Evolutionary conservation across 2,113 vertebrate genomes (phyloP), one percentile per base, ranked within the genome.

Genomic region (Cyprichromis sp.): DNA sequence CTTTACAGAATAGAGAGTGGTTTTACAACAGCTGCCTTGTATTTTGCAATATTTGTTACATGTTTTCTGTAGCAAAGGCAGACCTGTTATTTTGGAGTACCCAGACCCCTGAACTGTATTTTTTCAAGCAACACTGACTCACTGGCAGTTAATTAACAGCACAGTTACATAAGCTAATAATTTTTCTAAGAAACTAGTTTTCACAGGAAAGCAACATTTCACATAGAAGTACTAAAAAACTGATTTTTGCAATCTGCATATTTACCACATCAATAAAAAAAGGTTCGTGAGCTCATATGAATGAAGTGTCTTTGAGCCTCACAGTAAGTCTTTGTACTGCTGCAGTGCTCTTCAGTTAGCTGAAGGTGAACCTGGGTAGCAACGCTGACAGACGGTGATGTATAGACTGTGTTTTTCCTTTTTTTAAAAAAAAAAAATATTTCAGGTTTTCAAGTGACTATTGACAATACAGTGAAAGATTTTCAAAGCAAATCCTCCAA

Each of bases 401-500:
- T 78, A 31, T 8, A n/a, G 42, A 50, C 66, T 82, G 57, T 52
- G 9, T 29, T 76, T 76, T 29, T 29, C 40, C 21, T 71, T 21
- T 16, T 26, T 29, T 2, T 19, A 24, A 0, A 0, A 7, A 63
- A 7, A 63, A 29, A 34, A 11, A 2, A 29, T 0, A 34, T 5
- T 73, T 76, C 71, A 76, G 42, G 24, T 19, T 47, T 76, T 76
- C 40, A 47, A 76, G 14, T 76, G 21, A 47, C 4, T 76, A 76
- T 17, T 47, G 21, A 29, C 8, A 76, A 47, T 29, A 36, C 16
- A 31, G 26, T 71, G 57, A 26, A 63, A 24, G 21, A 81, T 82
- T 84, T 31, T 84, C 2, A 61, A n/a, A 16, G 26, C 1, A 6
- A 81, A 55, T 40, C 6, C n/a, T 16, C 78, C 52, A 38, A 80